phyloP scores from a whole-genome alignment of 2,888 invertebrate genomes.

The Phortica magna region DNA sequence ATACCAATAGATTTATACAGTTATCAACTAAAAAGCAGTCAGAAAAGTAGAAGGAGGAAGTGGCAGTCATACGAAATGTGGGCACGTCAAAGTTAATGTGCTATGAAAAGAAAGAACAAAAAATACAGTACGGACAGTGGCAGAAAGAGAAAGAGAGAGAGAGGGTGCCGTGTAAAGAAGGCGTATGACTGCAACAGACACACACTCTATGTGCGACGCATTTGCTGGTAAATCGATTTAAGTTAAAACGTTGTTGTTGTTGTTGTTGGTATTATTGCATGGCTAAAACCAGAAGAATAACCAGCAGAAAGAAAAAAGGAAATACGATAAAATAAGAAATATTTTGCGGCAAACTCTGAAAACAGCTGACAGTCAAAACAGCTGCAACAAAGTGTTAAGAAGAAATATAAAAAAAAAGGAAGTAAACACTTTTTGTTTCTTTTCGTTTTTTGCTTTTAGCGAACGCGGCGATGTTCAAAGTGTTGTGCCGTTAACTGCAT shows the following conservation, averaged over 20 bases:
- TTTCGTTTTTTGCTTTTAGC: background rate
- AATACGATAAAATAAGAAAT: background rate
- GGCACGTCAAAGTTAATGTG: slow-evolving; percentile 22
- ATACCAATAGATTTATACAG: slow-evolving; percentile 15
- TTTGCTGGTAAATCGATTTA: slow-evolving; percentile 16
- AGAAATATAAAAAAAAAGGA: background rate
- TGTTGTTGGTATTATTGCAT: background rate
- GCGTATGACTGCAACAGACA: too few relatives aligned
- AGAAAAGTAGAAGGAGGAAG: background rate
- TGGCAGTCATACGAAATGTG: background rate
- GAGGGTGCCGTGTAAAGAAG: background rate
- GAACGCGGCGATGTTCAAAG: background rate
- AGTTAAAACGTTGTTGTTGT: slow-evolving; percentile 3
- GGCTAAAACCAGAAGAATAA: background rate
- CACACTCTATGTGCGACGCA: background rate
- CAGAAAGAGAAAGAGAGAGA: background rate
- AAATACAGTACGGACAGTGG: background rate
- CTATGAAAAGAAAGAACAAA: background rate
- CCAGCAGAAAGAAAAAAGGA: background rate
- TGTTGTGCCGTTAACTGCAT: background rate
- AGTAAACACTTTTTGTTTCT: background rate
- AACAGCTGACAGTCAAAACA: slow-evolving; percentile 22
- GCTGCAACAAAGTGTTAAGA: background rate
- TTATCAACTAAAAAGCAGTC: slow-evolving; percentile 25
- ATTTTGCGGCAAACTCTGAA: background rate